These are phyloP conservation scores for Spatula clypeata DNA, from an alignment of 2,797 vertebrate species.

Conservation along the genomic window DNA sequence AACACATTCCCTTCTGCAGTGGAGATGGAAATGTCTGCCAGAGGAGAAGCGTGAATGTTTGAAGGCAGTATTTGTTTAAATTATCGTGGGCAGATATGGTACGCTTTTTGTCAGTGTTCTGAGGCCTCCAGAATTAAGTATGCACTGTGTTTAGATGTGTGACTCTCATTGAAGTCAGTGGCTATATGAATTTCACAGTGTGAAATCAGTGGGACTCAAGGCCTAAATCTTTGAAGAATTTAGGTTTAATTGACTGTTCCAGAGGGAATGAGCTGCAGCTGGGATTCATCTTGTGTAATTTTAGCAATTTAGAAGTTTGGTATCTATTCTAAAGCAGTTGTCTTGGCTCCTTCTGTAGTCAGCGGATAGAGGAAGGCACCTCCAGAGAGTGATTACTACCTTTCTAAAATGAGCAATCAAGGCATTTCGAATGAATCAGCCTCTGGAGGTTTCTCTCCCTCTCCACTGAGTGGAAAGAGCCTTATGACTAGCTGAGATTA, in stretches of 20 bases:
- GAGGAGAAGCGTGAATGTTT: neutral
- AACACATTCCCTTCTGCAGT: neutral
- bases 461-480: neutral
- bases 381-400: slow-evolving; percentile 30
- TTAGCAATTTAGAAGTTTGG: slow-evolving; percentile 36
- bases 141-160: neutral
- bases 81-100: rapidly evolving
- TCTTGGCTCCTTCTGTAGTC: slow-evolving; percentile 6
- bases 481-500: neutral
- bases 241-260: slow-evolving; percentile 25
- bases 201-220: slow-evolving; percentile 20
- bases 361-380: neutral
- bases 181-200: neutral
- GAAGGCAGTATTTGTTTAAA: neutral
- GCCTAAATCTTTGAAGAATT: slow-evolving; percentile 38
- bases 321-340: slow-evolving; percentile 49
- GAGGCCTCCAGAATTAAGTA: rapidly evolving
- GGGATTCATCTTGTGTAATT: slow-evolving; percentile 53
- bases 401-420: slow-evolving; percentile 49
- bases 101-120: neutral
- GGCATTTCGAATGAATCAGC: neutral
- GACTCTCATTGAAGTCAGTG: neutral
- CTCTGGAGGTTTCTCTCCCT: neutral
- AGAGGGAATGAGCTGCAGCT: neutral
- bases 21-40: neutral